Percentiles rank a stretch among this genome's conserved stretches.
phyloP scores from a whole-genome alignment of 2,888 invertebrate genomes.

The Chaetogeoica ovagalla region DNA sequence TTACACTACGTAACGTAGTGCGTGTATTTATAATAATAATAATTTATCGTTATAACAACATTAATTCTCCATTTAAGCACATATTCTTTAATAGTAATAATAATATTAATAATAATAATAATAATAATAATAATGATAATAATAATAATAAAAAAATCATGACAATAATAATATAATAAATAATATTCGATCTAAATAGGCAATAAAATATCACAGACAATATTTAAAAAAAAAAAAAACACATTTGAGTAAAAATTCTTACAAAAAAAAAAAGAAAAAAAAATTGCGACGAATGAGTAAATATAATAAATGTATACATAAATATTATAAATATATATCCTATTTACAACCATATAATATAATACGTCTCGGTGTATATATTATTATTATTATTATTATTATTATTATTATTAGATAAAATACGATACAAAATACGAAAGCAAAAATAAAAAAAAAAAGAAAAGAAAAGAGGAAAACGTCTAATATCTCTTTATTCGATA shows the following conservation, averaged over 20 bases:
- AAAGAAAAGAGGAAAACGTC: slow-evolving; percentile 16
- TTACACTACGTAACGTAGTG: slow-evolving; percentile 9
- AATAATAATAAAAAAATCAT: slow-evolving; percentile 22
- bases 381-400: neutral
- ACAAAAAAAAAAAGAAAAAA: slow-evolving; percentile 4
- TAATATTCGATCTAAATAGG: slow-evolving; percentile 46
- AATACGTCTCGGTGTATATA: neutral
- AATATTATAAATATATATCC: neutral
- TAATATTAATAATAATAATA: slow-evolving; percentile 6
- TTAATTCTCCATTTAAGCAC: slow-evolving; percentile 37
- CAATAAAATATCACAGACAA: slow-evolving; percentile 20
- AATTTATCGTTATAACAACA: slow-evolving; percentile 45
- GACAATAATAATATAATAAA: slow-evolving; percentile 32
- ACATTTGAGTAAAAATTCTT: slow-evolving; percentile 15
- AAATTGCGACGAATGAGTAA: slow-evolving; percentile 25
- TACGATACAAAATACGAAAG: neutral
- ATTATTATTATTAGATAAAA: neutral
- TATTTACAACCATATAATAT: neutral
- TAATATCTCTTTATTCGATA: slow-evolving; percentile 1
- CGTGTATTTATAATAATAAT: slow-evolving; percentile 40
- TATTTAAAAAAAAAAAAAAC: slow-evolving; percentile 5
- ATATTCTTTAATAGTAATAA: slow-evolving; percentile 22
- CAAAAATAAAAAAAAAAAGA: neutral
- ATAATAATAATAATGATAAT: slow-evolving; percentile 22
- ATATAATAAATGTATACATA: neutral